Evolutionary conservation across 1,140 invertebrate genomes (phyloP).

Genomic region (Doryteuthis pealeii): DNA sequence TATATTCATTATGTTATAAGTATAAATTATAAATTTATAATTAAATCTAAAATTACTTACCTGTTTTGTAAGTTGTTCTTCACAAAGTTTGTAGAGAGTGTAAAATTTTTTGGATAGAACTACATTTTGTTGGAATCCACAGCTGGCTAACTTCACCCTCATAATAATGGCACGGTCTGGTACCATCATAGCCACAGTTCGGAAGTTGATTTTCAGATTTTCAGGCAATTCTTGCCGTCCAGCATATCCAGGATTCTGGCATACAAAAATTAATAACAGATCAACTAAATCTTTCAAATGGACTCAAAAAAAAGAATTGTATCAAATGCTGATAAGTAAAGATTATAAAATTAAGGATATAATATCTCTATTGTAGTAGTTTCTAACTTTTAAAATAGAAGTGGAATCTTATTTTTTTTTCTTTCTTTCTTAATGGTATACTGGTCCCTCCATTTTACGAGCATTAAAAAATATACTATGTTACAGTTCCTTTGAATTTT

Average conservation of each 20-base stretch:
- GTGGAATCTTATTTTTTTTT: too few relatives aligned
- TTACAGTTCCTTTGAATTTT: too few relatives aligned
- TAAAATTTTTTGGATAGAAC: constrained; percentile 94
- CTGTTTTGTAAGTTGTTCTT: constrained; percentile 96
- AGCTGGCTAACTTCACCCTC: constrained; percentile 91
- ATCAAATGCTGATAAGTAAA: too few relatives aligned
- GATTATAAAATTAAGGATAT: too few relatives aligned
- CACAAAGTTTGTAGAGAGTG: constrained; percentile 93
- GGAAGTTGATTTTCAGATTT: constrained; percentile 97
- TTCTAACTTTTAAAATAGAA: too few relatives aligned
- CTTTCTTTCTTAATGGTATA: too few relatives aligned
- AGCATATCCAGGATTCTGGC: constrained; percentile 91
- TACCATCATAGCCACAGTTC: constrained; percentile 99
- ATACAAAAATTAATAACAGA: constrained; percentile 13
- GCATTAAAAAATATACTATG: too few relatives aligned
- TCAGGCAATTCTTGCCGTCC: constrained; percentile 96
- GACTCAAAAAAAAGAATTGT: too few relatives aligned
- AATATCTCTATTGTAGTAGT: too few relatives aligned
- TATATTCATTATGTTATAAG: too few relatives aligned
- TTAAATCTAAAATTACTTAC: constrained; percentile 61
- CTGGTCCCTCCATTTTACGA: too few relatives aligned
- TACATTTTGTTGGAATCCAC: constrained; percentile 95
- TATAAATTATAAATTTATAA: background rate
- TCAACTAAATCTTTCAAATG: too few relatives aligned
- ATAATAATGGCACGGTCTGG: constrained; percentile 97